Percentiles rank a stretch among this genome's conserved stretches.
phyloP scores from a whole-genome alignment of 1,140 invertebrate species.

The Brachionus paranguensis region DNA sequence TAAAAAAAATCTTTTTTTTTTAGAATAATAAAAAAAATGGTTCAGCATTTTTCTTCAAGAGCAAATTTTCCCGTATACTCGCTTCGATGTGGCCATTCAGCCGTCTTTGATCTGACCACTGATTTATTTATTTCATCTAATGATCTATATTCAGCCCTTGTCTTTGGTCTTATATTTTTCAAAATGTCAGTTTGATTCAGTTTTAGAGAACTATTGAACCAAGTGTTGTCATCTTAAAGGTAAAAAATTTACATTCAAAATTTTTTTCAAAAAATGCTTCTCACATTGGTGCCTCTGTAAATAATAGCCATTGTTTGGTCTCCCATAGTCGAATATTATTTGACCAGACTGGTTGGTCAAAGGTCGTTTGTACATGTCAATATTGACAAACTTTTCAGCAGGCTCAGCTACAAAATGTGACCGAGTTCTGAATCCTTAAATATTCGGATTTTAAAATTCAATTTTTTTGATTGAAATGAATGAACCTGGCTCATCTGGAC shows the following conservation, averaged over 20 bases:
- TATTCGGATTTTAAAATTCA: neutral
- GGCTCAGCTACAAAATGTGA: slow-evolving; percentile 49
- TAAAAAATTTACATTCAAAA: neutral
- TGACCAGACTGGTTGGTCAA: slow-evolving; percentile 49
- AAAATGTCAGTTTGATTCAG: slow-evolving; percentile 49
- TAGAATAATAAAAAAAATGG: slow-evolving; percentile 43
- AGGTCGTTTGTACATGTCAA: slow-evolving; percentile 49
- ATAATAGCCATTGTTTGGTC: slow-evolving; percentile 52
- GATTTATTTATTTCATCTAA: slow-evolving; percentile 42
- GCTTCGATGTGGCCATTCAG: slow-evolving; percentile 47
- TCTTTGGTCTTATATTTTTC: slow-evolving; percentile 47
- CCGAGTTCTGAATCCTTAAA: slow-evolving; percentile 46
- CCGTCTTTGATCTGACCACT: slow-evolving; percentile 42
- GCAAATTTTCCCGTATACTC: slow-evolving; percentile 50
- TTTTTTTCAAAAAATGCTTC: neutral
- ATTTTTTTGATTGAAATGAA: neutral
- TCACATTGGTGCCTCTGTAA: slow-evolving; percentile 50
- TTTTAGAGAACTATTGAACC: slow-evolving; percentile 48
- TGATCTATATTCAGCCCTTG: slow-evolving; percentile 45
- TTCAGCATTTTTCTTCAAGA: slow-evolving; percentile 43
- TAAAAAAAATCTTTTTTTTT: neutral
- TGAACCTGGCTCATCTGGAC: slow-evolving; percentile 49
- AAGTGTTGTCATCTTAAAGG: slow-evolving; percentile 48
- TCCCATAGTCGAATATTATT: slow-evolving; percentile 48
- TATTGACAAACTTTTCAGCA: slow-evolving; percentile 47